Evolutionary conservation across 92 coral and sea anemone genomes (phyloP).

Genomic region (Epizoanthus stellaris): DNA sequence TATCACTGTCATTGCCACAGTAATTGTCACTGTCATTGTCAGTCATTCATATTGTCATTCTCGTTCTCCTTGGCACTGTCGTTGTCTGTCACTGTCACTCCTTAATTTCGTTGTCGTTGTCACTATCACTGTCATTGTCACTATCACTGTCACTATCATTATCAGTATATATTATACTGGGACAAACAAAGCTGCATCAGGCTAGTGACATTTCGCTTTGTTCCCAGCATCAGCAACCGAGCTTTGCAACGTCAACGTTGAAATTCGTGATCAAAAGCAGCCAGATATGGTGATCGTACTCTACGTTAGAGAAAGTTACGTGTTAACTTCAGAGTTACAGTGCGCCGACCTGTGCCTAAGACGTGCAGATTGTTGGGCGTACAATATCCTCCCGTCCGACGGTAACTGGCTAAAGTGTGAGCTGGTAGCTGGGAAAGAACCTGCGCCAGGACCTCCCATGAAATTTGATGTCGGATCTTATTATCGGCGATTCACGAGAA

Average conservation of each 20-base stretch:
- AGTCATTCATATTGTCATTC: no score
- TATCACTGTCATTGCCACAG: no score
- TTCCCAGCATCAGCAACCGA: conserved; percentile 4
- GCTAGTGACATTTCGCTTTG: no score
- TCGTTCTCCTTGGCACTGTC: no score
- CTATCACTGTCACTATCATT: no score
- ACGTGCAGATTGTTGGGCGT: conserved; percentile 23
- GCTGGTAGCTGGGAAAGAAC: neutral
- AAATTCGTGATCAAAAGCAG: conserved; percentile 9
- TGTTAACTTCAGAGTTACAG: conserved; percentile 29
- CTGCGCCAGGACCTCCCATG: neutral
- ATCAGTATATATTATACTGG: no score
- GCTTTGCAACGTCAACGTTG: neutral
- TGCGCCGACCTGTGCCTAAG: conserved; percentile 33
- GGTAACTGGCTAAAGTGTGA: conserved; percentile 4
- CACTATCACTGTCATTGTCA: no score
- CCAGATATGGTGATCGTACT: conserved; percentile 4
- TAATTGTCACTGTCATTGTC: no score
- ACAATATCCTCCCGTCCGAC: neutral
- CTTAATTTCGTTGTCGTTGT: no score
- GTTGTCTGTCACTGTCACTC: no score
- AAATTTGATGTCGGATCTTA: neutral
- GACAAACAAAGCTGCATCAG: no score
- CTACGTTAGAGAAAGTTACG: neutral
- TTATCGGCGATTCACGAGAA: conserved; percentile 31